A percentile compares a stretch with the other conserved stretches of the same genome.
Conservation (phyloP, 2,797 vertebrate genomes). For the Cossypha heuglini region DNA sequence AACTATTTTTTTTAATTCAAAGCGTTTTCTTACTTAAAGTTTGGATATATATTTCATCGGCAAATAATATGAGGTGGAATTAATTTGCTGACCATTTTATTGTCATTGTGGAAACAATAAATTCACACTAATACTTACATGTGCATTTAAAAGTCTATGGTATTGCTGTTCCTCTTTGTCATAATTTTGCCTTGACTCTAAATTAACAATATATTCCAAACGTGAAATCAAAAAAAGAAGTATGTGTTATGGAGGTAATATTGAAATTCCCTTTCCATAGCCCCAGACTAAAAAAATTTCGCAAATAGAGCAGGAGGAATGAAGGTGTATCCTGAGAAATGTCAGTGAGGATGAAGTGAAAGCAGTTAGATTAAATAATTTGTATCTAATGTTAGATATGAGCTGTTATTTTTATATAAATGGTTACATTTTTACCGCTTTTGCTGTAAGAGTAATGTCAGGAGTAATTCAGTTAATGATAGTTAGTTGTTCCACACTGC, state of each 20-base stretch:
- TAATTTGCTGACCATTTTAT: not conserved
- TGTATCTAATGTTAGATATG: not conserved
- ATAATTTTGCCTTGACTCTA: not conserved
- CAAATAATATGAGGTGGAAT: not conserved
- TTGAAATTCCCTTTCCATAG: not conserved
- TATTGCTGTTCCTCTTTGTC: not conserved
- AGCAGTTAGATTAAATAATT: not conserved
- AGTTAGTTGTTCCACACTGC: not conserved
- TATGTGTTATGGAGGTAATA: not conserved
- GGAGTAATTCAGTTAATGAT: not conserved
- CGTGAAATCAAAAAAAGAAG: not conserved
- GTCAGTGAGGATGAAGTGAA: not conserved
- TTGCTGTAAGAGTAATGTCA: not conserved
- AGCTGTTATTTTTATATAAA: not conserved
- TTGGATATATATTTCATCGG: not conserved
- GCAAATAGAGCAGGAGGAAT: not conserved
- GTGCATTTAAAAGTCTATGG: not conserved
- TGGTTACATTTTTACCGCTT: not conserved
- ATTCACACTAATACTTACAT: not conserved
- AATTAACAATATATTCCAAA: not conserved
- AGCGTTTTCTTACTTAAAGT: not conserved
- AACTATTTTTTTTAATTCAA: not conserved
- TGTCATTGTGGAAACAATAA: not conserved
- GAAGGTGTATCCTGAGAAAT: not conserved
- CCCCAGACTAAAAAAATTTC: not conserved